phyloP scores from a whole-genome alignment of 2,888 invertebrate species.

The Drepana falcataria region DNA sequence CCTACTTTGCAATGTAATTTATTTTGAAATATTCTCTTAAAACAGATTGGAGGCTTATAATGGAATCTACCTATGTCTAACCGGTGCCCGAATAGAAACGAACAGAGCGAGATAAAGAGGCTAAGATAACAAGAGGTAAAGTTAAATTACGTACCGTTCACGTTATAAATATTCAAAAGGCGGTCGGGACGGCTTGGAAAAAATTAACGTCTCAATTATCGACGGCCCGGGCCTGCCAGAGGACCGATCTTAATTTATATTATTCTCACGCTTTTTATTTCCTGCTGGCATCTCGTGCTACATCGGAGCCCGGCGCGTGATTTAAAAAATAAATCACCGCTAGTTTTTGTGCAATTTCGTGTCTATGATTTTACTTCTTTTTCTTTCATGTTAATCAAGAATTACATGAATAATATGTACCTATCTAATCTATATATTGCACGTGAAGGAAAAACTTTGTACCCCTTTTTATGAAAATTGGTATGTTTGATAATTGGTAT shows the following conservation, averaged over 20 bases:
- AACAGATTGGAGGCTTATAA: neutral
- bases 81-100: conserved; percentile 22
- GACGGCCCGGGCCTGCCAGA: conserved; percentile 31
- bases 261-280: conserved; percentile 74
- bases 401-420: no score
- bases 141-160: conserved; percentile 66
- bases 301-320: conserved; percentile 13
- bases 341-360: conserved; percentile 6
- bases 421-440: no score
- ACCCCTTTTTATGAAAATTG: no score
- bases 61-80: conserved; percentile 2
- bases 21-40: neutral
- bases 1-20: no score
- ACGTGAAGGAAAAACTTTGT: no score
- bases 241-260: conserved; percentile 61
- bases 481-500: no score
- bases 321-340: conserved; percentile 9
- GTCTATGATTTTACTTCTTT: neutral
- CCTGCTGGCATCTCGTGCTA: conserved; percentile 53
- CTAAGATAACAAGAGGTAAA: conserved; percentile 66
- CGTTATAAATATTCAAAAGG: conserved; percentile 74
- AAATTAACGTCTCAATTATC: conserved; percentile 78
- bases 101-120: conserved; percentile 53
- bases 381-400: no score
- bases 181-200: conserved; percentile 46